A percentile compares a stretch with the other conserved stretches of the same genome.
Conservation (phyloP, 1,140 invertebrate species). For the Gryon sp. region DNA sequence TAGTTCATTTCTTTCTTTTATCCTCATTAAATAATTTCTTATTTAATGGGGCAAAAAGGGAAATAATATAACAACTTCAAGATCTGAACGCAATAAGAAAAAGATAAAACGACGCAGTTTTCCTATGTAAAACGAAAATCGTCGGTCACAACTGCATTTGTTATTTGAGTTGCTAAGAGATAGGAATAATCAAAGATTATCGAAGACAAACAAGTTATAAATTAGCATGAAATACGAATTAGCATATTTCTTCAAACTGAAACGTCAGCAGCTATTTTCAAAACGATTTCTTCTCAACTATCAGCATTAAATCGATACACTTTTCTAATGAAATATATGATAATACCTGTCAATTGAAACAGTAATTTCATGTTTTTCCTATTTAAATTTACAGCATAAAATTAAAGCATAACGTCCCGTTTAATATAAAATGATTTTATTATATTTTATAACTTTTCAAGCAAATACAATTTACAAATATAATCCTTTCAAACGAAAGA, state of each 20-base stretch:
- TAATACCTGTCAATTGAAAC: too few species aligned
- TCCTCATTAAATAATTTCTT: too few species aligned
- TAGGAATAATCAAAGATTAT: conserved; percentile 3
- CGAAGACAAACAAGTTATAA: conserved; percentile 10
- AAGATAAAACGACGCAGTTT: conserved; percentile 10
- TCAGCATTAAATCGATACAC: conserved; percentile 5
- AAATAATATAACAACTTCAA: too few species aligned
- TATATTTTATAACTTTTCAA: conserved; percentile 1
- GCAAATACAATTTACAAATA: background rate
- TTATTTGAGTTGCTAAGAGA: conserved; percentile 7
- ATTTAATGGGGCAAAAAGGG: too few species aligned
- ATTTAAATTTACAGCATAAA: too few species aligned
- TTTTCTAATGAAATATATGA: background rate
- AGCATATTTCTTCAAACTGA: conserved; percentile 15
- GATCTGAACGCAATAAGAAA: background rate
- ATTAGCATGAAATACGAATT: conserved; percentile 16
- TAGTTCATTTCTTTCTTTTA: too few species aligned
- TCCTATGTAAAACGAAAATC: background rate
- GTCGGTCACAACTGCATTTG: background rate
- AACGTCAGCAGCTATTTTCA: conserved; percentile 4
- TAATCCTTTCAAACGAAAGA: conserved; percentile 2
- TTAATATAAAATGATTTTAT: background rate
- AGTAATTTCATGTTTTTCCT: too few species aligned
- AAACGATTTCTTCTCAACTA: conserved; percentile 2
- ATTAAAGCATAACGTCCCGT: too few species aligned